Evolutionary conservation across 2,797 vertebrate genomes (phyloP), one percentile per base, ranked within the genome.

Genomic region (Gymnocypris eckloni): DNA sequence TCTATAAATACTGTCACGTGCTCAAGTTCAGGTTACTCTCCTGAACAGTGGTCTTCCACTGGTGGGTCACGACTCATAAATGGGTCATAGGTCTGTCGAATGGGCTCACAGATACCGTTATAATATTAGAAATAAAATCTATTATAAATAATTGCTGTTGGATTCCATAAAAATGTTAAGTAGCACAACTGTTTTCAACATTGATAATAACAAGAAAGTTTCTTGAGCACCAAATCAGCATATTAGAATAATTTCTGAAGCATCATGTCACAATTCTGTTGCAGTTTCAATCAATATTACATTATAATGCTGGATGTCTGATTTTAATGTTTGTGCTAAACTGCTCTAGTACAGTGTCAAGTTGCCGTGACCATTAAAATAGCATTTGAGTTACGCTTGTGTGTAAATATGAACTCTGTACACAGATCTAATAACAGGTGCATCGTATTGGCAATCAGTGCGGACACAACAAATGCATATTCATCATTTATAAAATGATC

Each of bases 1-100:
- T 41, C 79, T 80, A 79, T 71, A 88, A 85, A 87, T 83, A 86
- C 84, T 61, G 75, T 86, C 89, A 89, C 81, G 80, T 43, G 61
- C 20, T 84, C 37, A 82, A 64, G 54, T 52, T 54, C 67, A 79
- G 78, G 67, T 85, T 67, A 83, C 66, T 64, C 76, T 79, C 79
- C 82, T 82, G 76, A 76, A 67, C 6, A 22, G 22, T 13, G 70
- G 41, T 45, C 70, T 72, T 45, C 70, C 33, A 41, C 18, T 70
- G 56, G 22, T 25, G 56, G 56, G 22, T 4, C 56, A n/a, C 4
- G 4, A 41, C 67, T 41, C 7, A 41, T 16, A 70, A 70, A 41
- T 37, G 43, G 37, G 18, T 43, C 37, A 70, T 20, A 71, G 39
- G 20, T 43, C 69, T 20, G 59, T 25, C 25, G n/a, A 4, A 61